A percentile compares a stretch with the other conserved stretches of the same genome.
phyloP scores from a whole-genome alignment of 2,888 invertebrate genomes.

The Ormyrus rosae region DNA sequence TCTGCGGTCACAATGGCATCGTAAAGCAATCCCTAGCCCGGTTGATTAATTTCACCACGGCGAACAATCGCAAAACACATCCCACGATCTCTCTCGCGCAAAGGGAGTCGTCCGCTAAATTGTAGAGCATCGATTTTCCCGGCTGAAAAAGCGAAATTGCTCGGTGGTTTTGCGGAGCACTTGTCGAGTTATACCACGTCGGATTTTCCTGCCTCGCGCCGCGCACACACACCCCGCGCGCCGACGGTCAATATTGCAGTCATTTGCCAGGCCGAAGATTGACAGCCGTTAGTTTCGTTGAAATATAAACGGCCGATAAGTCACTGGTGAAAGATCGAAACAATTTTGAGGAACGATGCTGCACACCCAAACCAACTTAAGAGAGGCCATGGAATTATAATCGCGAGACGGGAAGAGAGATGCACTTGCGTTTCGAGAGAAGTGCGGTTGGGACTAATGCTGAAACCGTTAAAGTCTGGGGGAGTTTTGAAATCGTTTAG shows the following conservation, averaged over 20 bases:
- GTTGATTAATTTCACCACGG: neutral
- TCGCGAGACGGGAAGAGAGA: slow-evolving; percentile 12
- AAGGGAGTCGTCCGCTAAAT: neutral
- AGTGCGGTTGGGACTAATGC: slow-evolving; percentile 34
- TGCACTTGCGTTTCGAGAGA: slow-evolving; percentile 18
- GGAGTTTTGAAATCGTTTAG: neutral
- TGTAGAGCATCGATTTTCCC: slow-evolving; percentile 3
- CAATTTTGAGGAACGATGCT: slow-evolving; percentile 44
- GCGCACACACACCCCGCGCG: neutral
- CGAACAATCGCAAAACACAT: neutral
- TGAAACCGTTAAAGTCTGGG: slow-evolving; percentile 28
- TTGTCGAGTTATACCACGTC: slow-evolving; percentile 29
- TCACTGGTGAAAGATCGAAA: slow-evolving; percentile 41
- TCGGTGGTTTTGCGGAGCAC: neutral
- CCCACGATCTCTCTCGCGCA: neutral
- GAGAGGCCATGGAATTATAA: slow-evolving; percentile 10
- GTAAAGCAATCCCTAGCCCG: slow-evolving; percentile 1
- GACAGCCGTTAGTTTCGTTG: slow-evolving; percentile 47
- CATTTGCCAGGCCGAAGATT: slow-evolving; percentile 45
- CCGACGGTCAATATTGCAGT: slow-evolving; percentile 47
- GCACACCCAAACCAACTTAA: neutral
- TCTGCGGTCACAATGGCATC: neutral
- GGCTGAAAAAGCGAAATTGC: slow-evolving; percentile 25
- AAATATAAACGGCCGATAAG: slow-evolving; percentile 47
- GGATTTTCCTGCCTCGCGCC: slow-evolving; percentile 22